A percentile compares a stretch with the other conserved stretches of the same genome.
phyloP scores from a whole-genome alignment of 2,113 vertebrate species.

The Mirounga angustirostris region DNA sequence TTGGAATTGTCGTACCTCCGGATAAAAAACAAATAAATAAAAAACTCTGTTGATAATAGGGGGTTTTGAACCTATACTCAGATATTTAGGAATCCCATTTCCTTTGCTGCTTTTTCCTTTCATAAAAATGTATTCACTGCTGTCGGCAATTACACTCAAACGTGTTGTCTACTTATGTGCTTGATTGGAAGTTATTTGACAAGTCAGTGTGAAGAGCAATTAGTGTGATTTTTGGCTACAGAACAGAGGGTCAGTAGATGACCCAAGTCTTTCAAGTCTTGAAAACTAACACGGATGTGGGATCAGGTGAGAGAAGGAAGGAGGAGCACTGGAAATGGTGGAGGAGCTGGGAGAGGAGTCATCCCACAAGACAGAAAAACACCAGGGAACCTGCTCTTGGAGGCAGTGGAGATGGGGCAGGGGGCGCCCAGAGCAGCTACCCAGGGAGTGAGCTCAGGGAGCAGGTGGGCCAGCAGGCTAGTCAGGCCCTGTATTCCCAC shows the following conservation, averaged over 20 bases:
- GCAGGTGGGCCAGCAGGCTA: background rate
- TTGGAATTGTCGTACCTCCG: background rate
- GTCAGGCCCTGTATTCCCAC: background rate
- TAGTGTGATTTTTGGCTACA: background rate
- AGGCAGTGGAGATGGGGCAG: accelerated
- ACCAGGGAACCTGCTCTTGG: background rate
- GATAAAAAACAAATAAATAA: background rate
- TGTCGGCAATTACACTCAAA: background rate
- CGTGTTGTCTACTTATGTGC: background rate
- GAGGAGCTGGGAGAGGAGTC: background rate
- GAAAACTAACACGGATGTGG: background rate
- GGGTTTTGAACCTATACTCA: background rate
- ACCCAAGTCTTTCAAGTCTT: background rate
- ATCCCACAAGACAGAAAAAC: background rate
- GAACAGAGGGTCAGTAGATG: background rate
- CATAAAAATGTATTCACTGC: background rate
- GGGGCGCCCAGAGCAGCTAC: background rate
- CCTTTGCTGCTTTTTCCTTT: background rate
- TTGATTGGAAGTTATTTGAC: background rate
- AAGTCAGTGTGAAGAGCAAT: background rate
- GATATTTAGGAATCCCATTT: background rate
- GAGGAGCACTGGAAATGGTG: accelerated
- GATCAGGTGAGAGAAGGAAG: background rate
- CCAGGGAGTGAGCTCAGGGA: no score
- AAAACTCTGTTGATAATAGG: background rate